Evolutionary conservation across 1,140 invertebrate genomes (phyloP).

Genomic region (Pseudobourletiella spinata): DNA sequence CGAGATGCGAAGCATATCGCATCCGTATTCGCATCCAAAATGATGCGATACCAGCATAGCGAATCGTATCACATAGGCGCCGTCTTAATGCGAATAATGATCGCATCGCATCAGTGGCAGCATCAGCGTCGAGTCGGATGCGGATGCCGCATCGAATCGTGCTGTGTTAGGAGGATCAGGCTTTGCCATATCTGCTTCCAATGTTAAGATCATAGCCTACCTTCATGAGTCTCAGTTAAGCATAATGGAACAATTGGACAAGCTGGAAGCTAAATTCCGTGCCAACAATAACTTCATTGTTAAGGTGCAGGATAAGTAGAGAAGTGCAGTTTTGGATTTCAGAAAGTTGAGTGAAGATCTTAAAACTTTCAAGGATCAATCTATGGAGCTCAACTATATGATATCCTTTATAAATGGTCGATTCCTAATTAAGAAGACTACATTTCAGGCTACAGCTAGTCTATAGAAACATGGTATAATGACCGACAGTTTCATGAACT

Average conservation of each 20-base stretch:
- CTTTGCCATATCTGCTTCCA: background rate
- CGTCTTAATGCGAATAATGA: too few species aligned
- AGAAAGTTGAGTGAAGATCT: background rate
- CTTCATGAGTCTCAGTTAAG: background rate
- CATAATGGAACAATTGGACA: background rate
- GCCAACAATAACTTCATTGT: background rate
- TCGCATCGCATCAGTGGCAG: too few species aligned
- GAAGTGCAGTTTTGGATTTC: background rate
- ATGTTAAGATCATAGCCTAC: background rate
- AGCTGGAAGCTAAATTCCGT: background rate
- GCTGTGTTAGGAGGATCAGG: background rate
- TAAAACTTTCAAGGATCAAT: slow-evolving; percentile 8
- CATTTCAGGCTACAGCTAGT: background rate
- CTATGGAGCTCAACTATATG: background rate
- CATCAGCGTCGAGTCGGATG: too few species aligned
- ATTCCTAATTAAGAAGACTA: background rate
- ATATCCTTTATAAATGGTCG: slow-evolving; percentile 10
- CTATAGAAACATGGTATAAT: slow-evolving; percentile 5
- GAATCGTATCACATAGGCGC: too few species aligned
- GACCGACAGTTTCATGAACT: background rate
- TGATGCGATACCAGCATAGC: too few species aligned
- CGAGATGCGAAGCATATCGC: too few species aligned
- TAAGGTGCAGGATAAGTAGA: background rate
- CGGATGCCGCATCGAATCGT: too few species aligned
- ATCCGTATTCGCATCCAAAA: too few species aligned